These are phyloP conservation scores for Nomada fucata DNA, from an alignment of 2,888 invertebrate genomes.

Conservation along the genomic window DNA sequence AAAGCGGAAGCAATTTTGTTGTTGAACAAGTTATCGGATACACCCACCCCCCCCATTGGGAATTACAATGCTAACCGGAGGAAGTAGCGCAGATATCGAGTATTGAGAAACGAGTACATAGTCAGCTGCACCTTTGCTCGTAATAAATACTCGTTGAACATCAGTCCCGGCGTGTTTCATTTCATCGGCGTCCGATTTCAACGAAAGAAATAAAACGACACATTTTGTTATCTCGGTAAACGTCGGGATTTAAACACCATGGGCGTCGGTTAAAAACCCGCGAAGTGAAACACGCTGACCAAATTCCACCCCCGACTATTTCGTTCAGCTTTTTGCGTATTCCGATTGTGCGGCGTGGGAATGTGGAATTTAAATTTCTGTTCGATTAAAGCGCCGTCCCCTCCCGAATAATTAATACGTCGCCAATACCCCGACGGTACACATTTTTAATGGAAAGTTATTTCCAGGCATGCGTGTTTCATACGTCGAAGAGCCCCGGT, in stretches of 20 bases:
- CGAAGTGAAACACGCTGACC: background rate
- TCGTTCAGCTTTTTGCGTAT: background rate
- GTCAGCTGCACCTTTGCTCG: conserved; percentile 41
- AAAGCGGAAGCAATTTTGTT: background rate
- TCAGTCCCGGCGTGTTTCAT: conserved; percentile 9
- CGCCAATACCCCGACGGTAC: background rate
- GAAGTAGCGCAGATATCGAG: conserved; percentile 9
- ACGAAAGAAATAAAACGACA: conserved; percentile 15
- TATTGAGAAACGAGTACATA: conserved; percentile 52
- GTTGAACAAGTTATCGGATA: conserved; percentile 11
- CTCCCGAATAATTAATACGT: background rate
- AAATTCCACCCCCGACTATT: conserved; percentile 18
- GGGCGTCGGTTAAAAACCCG: background rate
- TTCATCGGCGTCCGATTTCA: background rate
- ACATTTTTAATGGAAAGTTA: background rate
- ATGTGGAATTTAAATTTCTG: conserved; percentile 7
- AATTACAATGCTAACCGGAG: conserved; percentile 27
- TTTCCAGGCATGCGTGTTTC: conserved; percentile 4
- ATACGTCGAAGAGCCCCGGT: background rate
- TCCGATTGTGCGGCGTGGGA: background rate
- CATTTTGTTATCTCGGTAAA: conserved; percentile 4
- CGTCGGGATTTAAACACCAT: conserved; percentile 14
- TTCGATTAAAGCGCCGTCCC: background rate
- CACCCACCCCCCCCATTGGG: conserved; percentile 32
- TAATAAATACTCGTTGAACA: conserved; percentile 51